Conservation (phyloP, 2,113 vertebrate species). For the Rhagologus leucostigma region DNA sequence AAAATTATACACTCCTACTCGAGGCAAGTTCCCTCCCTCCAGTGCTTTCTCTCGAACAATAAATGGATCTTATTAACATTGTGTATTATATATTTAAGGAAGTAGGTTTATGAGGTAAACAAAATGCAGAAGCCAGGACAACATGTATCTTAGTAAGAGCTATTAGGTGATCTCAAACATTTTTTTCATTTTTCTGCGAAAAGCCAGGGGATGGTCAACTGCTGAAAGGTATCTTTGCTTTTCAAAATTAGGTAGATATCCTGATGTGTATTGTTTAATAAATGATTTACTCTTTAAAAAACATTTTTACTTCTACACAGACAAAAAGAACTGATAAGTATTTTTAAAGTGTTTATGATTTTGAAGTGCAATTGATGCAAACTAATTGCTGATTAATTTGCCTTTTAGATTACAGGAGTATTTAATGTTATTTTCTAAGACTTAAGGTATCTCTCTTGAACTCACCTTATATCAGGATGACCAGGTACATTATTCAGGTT, state of each 20-base stretch:
- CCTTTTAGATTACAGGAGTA: background rate
- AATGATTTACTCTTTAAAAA: background rate
- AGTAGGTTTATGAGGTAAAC: background rate
- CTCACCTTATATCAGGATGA: conserved; percentile 70
- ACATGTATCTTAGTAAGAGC: background rate
- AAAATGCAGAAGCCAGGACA: background rate
- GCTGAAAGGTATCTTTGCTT: background rate
- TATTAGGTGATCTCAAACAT: background rate
- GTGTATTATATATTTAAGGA: background rate
- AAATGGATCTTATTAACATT: background rate
- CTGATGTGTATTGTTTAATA: background rate
- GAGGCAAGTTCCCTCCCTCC: background rate
- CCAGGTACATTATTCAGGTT: conserved; percentile 64
- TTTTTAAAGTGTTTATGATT: background rate
- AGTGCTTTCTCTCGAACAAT: background rate
- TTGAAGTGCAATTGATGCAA: background rate
- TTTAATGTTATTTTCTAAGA: background rate
- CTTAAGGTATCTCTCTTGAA: background rate
- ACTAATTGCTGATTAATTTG: background rate
- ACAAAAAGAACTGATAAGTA: background rate
- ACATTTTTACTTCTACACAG: background rate
- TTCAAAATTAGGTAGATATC: background rate
- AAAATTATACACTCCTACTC: background rate
- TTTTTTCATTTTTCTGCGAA: background rate
- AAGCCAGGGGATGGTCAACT: background rate